Evolutionary conservation across 2,113 vertebrate species (phyloP).

Genomic region (Pungitius pungitius): DNA sequence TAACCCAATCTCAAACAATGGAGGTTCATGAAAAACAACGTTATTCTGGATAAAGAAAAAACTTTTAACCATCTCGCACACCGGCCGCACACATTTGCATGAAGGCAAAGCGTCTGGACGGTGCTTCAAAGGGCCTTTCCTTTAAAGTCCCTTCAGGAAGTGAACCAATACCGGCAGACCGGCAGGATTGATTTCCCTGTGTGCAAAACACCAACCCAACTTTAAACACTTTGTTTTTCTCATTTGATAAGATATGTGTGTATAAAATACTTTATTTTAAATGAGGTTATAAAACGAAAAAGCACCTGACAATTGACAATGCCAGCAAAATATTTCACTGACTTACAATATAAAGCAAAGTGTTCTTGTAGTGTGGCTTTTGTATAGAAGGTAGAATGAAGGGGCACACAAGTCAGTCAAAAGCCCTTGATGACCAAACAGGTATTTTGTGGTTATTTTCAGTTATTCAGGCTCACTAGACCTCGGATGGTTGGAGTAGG

Average conservation of each 20-base stretch:
- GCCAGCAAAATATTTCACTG: background rate
- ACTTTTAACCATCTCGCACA: background rate
- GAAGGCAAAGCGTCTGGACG: conserved; percentile 5
- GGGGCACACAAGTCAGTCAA: background rate
- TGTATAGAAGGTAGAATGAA: background rate
- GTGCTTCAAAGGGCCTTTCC: background rate
- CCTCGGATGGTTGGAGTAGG: background rate
- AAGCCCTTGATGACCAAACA: conserved; percentile 2
- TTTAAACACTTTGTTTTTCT: background rate
- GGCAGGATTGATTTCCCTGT: conserved; percentile 1
- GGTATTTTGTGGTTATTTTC: too few species aligned
- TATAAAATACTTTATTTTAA: background rate
- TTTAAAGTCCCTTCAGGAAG: conserved; percentile 1
- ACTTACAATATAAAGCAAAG: background rate
- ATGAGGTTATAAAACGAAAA: background rate
- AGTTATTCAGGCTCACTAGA: background rate
- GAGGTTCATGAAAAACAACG: background rate
- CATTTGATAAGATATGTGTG: background rate
- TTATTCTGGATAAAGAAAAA: background rate
- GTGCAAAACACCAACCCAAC: background rate
- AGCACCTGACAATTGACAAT: background rate
- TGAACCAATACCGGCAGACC: background rate
- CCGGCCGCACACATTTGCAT: conserved; percentile 37
- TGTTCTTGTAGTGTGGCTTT: background rate
- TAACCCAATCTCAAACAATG: background rate